Evolutionary conservation across 2,888 invertebrate species (phyloP), one percentile per base, ranked within the genome.

Genomic region (Drosophila hamatofila): DNA sequence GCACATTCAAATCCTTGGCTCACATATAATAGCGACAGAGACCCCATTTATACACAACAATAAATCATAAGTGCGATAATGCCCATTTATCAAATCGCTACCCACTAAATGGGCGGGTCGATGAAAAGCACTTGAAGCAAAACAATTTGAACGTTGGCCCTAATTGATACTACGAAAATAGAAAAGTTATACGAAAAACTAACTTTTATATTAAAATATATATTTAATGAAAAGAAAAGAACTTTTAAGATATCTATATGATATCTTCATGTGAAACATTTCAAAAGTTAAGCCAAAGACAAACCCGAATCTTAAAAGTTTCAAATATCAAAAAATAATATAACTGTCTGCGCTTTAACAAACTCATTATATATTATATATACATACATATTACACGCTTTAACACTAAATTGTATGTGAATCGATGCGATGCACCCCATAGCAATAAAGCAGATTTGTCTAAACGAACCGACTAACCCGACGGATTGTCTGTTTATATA

Each of bases 61-160:
- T 84, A 86, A 84, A 84, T 86, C 86, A 84, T 86, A 68, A 52
- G 57, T 18, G 42, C 72, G 84, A 86, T 83, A 84, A 86, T 86
- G 68, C 74, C 37, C 78, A 78, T 83, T 84, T 83, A 86, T 84
- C 84, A 86, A 74, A 59, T 54, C 64, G 70, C 60, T 60, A 58
- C 51, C 57, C 64, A 69, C 59, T 35, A 55, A 51, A 39, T 23
- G 7, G 27, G 25, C 51, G 37, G 14, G 51, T 35, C 46, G 66
- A 33, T 52, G 48, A 55, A 71, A 58, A 30, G 58, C 55, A 72
- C 61, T 75, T 12, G 18, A 63, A 62, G 33, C 16, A 33, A 23
- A 46, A 48, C 23, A 44, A 11, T 39, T 44, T 21, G 18, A 14
- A 23, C 41, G 35, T 25, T 46, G n/a, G 18, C 35, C 25, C 42